Conservation (phyloP, 2,797 vertebrate species). For the Mus minutoides region DNA sequence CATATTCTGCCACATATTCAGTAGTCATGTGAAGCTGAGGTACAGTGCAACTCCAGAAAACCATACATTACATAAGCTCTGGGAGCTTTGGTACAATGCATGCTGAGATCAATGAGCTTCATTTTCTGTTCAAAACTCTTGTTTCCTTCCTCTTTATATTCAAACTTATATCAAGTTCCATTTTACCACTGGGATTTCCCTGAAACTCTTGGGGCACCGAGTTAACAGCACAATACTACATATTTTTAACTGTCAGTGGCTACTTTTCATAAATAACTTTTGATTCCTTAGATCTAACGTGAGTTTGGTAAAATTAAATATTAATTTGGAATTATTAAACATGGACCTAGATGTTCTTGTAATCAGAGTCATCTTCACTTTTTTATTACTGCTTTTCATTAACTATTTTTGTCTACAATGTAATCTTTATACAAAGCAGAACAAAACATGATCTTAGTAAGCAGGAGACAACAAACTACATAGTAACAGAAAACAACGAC, state of each 20-base stretch:
- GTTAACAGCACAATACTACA: background rate
- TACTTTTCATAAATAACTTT: constrained; percentile 55
- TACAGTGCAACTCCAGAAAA: background rate
- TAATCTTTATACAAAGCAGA: constrained; percentile 58
- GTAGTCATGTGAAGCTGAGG: background rate
- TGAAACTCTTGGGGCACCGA: constrained; percentile 27
- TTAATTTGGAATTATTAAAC: constrained; percentile 22
- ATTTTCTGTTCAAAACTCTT: constrained; percentile 22
- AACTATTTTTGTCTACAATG: constrained; percentile 42
- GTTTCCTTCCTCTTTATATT: constrained; percentile 25
- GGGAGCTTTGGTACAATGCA: background rate
- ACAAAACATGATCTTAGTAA: constrained; percentile 24
- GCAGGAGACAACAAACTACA: background rate
- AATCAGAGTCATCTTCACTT: background rate
- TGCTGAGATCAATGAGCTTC: constrained; percentile 10
- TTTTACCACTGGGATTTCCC: constrained; percentile 33
- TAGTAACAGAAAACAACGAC: background rate
- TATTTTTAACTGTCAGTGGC: background rate
- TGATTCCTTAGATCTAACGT: constrained; percentile 18
- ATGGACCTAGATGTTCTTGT: background rate
- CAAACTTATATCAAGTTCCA: constrained; percentile 32
- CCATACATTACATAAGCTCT: constrained; percentile 20
- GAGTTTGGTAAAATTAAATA: constrained; percentile 39
- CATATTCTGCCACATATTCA: constrained; percentile 36
- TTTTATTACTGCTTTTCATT: constrained; percentile 36